Conservation (phyloP, 2,113 vertebrate genomes). For the Coregonus clupeaformis region DNA sequence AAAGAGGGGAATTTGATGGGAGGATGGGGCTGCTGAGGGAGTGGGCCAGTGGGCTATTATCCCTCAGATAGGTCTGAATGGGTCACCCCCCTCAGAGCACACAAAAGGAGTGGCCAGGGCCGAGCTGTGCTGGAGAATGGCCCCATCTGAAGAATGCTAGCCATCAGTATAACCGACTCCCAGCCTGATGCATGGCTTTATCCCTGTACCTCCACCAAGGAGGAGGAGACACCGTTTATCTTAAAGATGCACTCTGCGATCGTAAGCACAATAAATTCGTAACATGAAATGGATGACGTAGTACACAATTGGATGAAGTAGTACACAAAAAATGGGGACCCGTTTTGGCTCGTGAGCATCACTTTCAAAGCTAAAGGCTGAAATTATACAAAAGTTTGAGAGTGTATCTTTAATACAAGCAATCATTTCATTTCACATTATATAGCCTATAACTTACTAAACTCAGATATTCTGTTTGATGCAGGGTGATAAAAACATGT, state of each 20-base stretch:
- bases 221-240: background rate
- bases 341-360: no score
- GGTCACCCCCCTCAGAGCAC: conserved; percentile 46
- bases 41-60: conserved; percentile 68
- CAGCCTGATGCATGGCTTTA: conserved; percentile 28
- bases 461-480: no score
- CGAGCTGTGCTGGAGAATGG: conserved; percentile 53
- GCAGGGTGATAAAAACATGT: background rate
- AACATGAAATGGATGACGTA: no score
- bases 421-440: no score
- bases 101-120: conserved; percentile 70
- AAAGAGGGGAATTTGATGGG: conserved; percentile 65
- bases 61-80: conserved; percentile 66
- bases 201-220: conserved; percentile 1
- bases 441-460: no score
- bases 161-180: conserved; percentile 37
- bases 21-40: conserved; percentile 1
- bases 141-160: conserved; percentile 61
- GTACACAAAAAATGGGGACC: no score
- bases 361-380: no score
- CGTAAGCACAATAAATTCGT: no score
- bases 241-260: background rate
- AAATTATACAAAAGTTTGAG: no score
- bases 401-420: no score
- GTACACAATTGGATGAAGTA: no score